Conservation (phyloP, 2,797 vertebrate genomes). For the Chiropotes sagulatus region DNA sequence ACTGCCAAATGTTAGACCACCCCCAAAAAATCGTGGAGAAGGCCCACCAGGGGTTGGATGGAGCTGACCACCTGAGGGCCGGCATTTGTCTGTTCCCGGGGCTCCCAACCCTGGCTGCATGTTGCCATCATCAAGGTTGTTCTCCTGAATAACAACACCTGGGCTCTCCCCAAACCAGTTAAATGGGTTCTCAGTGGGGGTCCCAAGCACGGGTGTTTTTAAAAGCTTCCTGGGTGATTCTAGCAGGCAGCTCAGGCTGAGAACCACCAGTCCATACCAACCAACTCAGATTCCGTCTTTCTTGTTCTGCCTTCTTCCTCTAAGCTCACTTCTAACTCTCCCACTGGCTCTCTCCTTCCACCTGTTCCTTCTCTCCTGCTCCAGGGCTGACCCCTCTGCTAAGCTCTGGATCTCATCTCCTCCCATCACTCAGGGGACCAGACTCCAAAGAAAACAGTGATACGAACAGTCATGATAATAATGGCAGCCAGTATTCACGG, state of each 20-base stretch:
- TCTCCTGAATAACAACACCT: not conserved
- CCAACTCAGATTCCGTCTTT: not conserved
- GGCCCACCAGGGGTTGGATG: too few species aligned
- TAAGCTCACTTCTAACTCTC: not conserved
- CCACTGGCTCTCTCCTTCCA: not conserved
- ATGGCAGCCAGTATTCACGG: too few species aligned
- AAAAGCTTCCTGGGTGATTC: not conserved
- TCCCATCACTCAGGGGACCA: not conserved
- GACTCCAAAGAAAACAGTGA: not conserved
- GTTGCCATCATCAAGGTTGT: not conserved
- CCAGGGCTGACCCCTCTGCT: not conserved
- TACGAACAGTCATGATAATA: not conserved
- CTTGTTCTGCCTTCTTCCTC: not conserved
- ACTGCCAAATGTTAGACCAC: not conserved
- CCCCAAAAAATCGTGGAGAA: not conserved
- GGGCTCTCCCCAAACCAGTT: not conserved
- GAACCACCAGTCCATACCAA: not conserved
- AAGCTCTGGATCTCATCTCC: not conserved
- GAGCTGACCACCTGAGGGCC: too few species aligned
- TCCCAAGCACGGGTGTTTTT: not conserved
- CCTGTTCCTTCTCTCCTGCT: not conserved
- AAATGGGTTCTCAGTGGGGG: not conserved
- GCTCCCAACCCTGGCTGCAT: not conserved
- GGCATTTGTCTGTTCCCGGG: rapidly evolving
- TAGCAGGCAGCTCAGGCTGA: not conserved